These are phyloP conservation scores for Zonitis immaculata DNA, from an alignment of 2,888 invertebrate species.

Conservation along the genomic window DNA sequence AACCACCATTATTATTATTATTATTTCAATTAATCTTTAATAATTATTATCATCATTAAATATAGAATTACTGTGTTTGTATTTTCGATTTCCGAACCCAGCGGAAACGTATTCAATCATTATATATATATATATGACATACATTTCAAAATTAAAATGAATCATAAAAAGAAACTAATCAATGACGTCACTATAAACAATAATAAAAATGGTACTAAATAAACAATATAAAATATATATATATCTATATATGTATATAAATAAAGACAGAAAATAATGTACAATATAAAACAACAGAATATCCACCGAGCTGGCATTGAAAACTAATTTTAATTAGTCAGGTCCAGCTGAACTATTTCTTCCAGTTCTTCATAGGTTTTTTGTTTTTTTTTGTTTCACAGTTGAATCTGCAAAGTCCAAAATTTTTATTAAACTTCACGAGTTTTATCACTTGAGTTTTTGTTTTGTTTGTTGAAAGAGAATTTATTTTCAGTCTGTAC, in stretches of 20 bases:
- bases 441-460: constrained; percentile 9
- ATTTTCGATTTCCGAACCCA: constrained; percentile 30
- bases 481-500: constrained; percentile 29
- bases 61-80: constrained; percentile 4
- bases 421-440: constrained; percentile 7
- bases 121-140: too few species aligned
- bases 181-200: constrained; percentile 43
- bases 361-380: background rate
- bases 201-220: constrained; percentile 38
- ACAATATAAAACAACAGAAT: constrained; percentile 37
- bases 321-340: background rate
- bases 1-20: background rate
- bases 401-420: constrained; percentile 11
- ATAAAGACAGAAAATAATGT: constrained; percentile 30
- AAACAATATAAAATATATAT: constrained; percentile 43
- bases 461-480: constrained; percentile 16
- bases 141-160: too few species aligned
- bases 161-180: too few species aligned
- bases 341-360: background rate
- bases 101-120: constrained; percentile 35
- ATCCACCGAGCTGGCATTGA: constrained; percentile 29
- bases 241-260: constrained; percentile 34
- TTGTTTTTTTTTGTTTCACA: background rate
- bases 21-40: too few species aligned
- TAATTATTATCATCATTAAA: constrained; percentile 2